Evolutionary conservation across 2,797 vertebrate genomes (phyloP), one percentile per base, ranked within the genome.

Genomic region (Rallus crepitans): DNA sequence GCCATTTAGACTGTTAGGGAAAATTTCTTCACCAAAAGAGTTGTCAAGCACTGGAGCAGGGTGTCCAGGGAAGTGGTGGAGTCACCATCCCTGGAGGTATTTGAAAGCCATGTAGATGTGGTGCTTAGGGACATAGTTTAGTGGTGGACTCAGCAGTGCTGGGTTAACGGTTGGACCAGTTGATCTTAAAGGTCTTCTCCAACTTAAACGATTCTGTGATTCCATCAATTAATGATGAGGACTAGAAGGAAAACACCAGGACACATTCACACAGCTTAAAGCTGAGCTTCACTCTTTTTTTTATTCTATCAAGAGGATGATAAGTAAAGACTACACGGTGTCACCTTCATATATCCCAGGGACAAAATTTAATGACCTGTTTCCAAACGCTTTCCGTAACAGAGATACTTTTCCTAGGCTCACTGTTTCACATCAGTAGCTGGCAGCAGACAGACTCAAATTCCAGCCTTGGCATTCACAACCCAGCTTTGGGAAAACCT

Each of bases 141-240:
- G 18, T 28, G 50, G 25, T 47, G 73, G 60, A 4, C 28, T 35
- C 53, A 25, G 25, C 18, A 65, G n/a, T 33, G 35, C 3, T 27
- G 4, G 2, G 12, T 77, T 70, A 7, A 5, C 1, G 3, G 50
- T 15, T 57, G 50, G 48, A 45, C 63, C 45, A 0, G 0, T 3
- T 28, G 47, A 37, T 45, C 37, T 63, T 50, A 42, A 57, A 5
- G 42, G 30, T 55, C 39, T 61, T 85, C 40, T 73, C 75, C 40
- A 68, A 37, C 30, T 40, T 40, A n/a, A 48, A 40, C 15, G 7
- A 25, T 50, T 78, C 52, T 14, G 4, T 40, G n/a, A 39, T 45
- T 55, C 25, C 47, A 9, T 13, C 6, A 24, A 3, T 57, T 15
- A 79, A 64, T 40, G 21, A n/a, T 31, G 61, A 53, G 13, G 28